Evolutionary conservation across 2,888 invertebrate species (phyloP).

Genomic region (Lepidochrysops patricia): DNA sequence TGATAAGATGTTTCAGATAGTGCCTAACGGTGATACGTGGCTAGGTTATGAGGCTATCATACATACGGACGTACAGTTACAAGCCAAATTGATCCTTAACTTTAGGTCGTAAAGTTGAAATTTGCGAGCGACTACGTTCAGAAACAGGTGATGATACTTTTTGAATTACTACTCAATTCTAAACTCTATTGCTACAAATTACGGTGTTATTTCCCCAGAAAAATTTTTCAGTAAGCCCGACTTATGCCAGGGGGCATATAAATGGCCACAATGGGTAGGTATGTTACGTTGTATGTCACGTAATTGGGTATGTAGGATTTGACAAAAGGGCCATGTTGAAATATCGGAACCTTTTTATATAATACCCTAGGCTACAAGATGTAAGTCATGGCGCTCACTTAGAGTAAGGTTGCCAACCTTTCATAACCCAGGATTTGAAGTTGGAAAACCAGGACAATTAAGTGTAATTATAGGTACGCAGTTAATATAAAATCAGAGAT

Average conservation of each 20-base stretch:
- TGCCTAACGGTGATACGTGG: neutral
- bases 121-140: neutral
- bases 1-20: neutral
- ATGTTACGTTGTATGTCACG: slow-evolving; percentile 24
- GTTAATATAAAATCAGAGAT: no score
- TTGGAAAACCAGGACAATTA: no score
- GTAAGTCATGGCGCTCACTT: no score
- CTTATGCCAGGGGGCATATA: slow-evolving; percentile 34
- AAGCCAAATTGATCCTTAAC: neutral
- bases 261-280: slow-evolving; percentile 20
- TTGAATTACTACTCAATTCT: neutral
- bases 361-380: neutral
- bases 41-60: neutral
- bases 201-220: neutral
- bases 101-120: neutral
- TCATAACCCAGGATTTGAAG: no score
- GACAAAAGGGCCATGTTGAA: slow-evolving; percentile 19
- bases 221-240: neutral
- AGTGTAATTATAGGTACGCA: no score
- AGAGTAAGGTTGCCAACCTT: no score
- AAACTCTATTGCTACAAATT: neutral
- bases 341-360: neutral
- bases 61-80: neutral
- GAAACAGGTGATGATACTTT: neutral
- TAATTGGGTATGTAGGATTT: slow-evolving; percentile 26